phyloP scores from a whole-genome alignment of 1,140 invertebrate genomes.

The Ceratosolen fusciceps region DNA sequence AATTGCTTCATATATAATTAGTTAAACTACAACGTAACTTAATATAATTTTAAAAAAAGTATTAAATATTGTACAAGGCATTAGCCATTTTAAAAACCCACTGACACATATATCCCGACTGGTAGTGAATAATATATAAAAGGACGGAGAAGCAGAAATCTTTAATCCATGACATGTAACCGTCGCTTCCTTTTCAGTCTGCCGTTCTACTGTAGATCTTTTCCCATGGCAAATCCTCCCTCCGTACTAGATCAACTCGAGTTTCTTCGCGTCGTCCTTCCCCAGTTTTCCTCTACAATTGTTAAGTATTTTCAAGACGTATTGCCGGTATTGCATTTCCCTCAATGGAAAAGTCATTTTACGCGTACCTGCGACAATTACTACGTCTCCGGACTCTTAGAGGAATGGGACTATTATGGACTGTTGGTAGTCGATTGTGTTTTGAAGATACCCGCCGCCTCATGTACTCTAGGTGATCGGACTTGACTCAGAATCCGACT shows the following conservation, averaged over 20 bases:
- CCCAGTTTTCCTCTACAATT: not conserved
- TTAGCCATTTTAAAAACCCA: not conserved
- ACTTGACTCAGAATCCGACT: not conserved
- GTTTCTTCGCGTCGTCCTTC: not conserved
- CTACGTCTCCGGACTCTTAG: not conserved
- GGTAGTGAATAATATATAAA: not conserved
- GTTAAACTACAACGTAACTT: too few species aligned
- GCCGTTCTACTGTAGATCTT: not conserved
- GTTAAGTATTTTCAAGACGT: not conserved
- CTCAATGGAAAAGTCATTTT: not conserved
- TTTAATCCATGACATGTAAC: not conserved
- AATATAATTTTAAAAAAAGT: too few species aligned
- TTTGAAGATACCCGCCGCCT: not conserved
- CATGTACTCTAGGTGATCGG: not conserved
- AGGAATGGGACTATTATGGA: not conserved
- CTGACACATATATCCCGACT: too few species aligned
- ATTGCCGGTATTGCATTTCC: not conserved
- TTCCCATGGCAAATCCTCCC: not conserved
- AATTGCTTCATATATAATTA: too few species aligned
- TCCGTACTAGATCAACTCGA: not conserved
- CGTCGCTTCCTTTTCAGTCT: not conserved
- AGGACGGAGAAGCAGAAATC: not conserved
- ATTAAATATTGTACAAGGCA: too few species aligned
- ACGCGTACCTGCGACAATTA: not conserved
- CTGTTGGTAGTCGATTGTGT: not conserved